Evolutionary conservation across 1,140 invertebrate genomes (phyloP).

Genomic region (Temnothorax curvispinosus): DNA sequence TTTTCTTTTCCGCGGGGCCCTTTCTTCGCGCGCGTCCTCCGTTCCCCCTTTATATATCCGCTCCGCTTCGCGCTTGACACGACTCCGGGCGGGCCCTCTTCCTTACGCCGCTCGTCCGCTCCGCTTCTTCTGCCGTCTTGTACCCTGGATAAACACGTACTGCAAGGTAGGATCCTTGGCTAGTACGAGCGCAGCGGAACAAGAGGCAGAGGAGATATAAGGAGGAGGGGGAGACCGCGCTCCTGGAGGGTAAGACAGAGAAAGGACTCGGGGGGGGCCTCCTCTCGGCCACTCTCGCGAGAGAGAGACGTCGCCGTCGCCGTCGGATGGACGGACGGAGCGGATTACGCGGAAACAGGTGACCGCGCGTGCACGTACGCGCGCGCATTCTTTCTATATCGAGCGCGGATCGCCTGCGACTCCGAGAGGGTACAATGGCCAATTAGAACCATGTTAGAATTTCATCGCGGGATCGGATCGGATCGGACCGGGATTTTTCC

Average conservation of each 20-base stretch:
- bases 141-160: constrained; percentile 69
- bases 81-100: constrained; percentile 21
- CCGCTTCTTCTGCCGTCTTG: constrained; percentile 61
- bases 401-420: not conserved
- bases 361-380: constrained; percentile 24
- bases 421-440: not conserved
- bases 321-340: constrained; percentile 59
- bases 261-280: constrained; percentile 49
- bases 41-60: constrained; percentile 64
- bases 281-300: constrained; percentile 22
- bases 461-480: not conserved
- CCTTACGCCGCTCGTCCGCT: constrained; percentile 34
- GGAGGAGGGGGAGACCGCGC: constrained; percentile 38
- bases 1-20: constrained; percentile 59
- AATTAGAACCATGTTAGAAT: not conserved
- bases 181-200: constrained; percentile 67
- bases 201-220: constrained; percentile 48
- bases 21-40: constrained; percentile 33
- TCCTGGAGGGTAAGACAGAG: constrained; percentile 69
- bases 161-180: constrained; percentile 67
- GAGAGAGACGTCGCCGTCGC: constrained; percentile 40
- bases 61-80: constrained; percentile 52
- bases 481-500: not conserved
- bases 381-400: not conserved
- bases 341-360: constrained; percentile 58